phyloP scores from a whole-genome alignment of 2,888 invertebrate genomes.

The Marronus borbonicus region DNA sequence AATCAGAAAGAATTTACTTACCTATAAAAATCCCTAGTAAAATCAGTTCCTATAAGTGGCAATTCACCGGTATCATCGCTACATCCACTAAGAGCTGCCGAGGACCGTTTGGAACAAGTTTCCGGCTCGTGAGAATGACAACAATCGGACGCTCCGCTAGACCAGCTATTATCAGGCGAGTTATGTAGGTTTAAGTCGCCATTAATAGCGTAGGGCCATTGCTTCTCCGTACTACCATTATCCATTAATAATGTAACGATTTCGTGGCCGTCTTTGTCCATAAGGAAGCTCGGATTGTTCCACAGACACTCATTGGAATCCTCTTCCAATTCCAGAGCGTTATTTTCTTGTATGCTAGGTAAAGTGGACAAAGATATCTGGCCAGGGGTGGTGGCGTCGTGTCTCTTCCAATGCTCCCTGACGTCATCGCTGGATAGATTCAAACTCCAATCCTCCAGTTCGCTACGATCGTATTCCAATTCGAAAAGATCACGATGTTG shows the following conservation, averaged over 20 bases:
- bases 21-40: conserved; percentile 84
- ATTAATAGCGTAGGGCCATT: conserved; percentile 77
- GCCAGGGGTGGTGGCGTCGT: conserved; percentile 71
- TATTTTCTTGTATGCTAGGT: conserved; percentile 83
- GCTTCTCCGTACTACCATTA: conserved; percentile 72
- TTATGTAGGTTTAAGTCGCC: conserved; percentile 60
- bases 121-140: conserved; percentile 70
- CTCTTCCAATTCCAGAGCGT: conserved; percentile 81
- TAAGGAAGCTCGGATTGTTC: conserved; percentile 82
- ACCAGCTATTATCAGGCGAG: conserved; percentile 76
- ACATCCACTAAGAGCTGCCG: conserved; percentile 77
- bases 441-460: conserved; percentile 86
- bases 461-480: conserved; percentile 83
- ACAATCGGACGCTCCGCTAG: conserved; percentile 72
- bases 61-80: conserved; percentile 78
- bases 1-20: conserved; percentile 50
- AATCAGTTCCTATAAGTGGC: conserved; percentile 80
- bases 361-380: conserved; percentile 78
- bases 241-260: conserved; percentile 74
- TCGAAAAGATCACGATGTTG: conserved; percentile 81
- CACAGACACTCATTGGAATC: conserved; percentile 83
- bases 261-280: conserved; percentile 79
- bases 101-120: conserved; percentile 79
- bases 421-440: conserved; percentile 82
- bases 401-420: conserved; percentile 68